Percentiles rank a stretch among this genome's conserved stretches.
phyloP scores from a whole-genome alignment of 2,113 vertebrate genomes.

The Anhinga anhinga region DNA sequence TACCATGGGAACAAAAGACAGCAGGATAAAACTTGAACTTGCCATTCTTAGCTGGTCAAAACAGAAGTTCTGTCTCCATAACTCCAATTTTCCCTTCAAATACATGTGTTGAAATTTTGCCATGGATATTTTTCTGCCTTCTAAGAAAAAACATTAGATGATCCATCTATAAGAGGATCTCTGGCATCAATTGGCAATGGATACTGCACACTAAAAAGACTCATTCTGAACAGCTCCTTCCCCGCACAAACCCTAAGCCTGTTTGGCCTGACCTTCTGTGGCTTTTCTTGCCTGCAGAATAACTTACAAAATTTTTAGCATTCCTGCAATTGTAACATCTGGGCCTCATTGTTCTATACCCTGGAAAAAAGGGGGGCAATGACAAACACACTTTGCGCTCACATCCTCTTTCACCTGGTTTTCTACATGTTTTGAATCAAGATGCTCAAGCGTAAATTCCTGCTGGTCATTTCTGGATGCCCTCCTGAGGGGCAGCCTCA shows the following conservation, averaged over 20 bases:
- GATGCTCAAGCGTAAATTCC: neutral
- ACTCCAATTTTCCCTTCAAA: conserved; percentile 6
- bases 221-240: neutral
- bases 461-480: neutral
- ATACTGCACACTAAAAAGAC: conserved; percentile 27
- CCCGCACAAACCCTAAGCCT: neutral
- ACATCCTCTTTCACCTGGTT: neutral
- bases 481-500: neutral
- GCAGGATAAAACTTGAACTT: conserved; percentile 40
- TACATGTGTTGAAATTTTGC: conserved; percentile 37
- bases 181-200: conserved; percentile 60
- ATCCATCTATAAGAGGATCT: conserved; percentile 28
- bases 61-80: neutral
- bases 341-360: conserved; percentile 36
- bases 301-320: conserved; percentile 68
- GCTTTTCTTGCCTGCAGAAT: conserved; percentile 53
- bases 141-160: conserved; percentile 29
- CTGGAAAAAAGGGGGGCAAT: conserved; percentile 34
- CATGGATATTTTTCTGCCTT: conserved; percentile 43
- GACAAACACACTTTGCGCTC: conserved; percentile 12
- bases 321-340: conserved; percentile 63
- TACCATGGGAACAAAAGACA: neutral
- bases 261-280: conserved; percentile 40
- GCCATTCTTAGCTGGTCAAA: conserved; percentile 24
- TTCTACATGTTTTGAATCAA: conserved; percentile 45